These are phyloP conservation scores for Rhea pennata DNA, from an alignment of 2,113 vertebrate genomes.

Conservation along the genomic window DNA sequence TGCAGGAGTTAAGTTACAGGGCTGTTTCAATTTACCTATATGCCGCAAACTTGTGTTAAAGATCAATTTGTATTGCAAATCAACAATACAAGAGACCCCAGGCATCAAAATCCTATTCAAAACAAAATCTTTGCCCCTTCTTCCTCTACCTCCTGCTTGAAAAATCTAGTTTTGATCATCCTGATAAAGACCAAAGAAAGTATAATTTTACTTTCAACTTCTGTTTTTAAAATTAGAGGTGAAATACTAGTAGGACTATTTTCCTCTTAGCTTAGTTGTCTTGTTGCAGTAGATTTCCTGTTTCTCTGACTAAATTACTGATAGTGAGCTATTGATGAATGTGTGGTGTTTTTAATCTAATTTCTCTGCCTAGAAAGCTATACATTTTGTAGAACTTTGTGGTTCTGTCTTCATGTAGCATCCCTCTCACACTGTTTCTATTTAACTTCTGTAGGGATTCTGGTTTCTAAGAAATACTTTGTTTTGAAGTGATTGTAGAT, in stretches of 20 bases:
- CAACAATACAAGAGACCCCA: neutral
- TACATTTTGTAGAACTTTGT: neutral
- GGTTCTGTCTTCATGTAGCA: neutral
- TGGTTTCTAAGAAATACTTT: neutral
- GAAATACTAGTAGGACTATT: neutral
- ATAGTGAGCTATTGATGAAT: neutral
- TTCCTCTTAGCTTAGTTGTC: neutral
- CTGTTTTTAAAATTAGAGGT: neutral
- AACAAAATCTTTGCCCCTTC: neutral
- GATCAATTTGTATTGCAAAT: neutral
- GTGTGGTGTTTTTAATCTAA: neutral
- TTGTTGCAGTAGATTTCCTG: neutral
- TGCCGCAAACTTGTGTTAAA: neutral
- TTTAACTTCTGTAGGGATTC: neutral
- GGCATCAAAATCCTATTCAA: neutral
- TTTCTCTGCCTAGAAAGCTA: neutral
- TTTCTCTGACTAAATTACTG: neutral
- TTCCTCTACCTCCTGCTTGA: neutral
- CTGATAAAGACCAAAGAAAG: neutral
- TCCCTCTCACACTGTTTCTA: accelerated
- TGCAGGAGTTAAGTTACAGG: neutral
- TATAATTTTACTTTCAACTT: neutral
- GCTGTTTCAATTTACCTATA: neutral
- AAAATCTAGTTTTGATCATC: neutral
- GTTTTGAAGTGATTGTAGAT: neutral